Base-by-base conservation (phyloP, 2,888 invertebrate genomes). In the Iphiclides podalirius region DNA sequence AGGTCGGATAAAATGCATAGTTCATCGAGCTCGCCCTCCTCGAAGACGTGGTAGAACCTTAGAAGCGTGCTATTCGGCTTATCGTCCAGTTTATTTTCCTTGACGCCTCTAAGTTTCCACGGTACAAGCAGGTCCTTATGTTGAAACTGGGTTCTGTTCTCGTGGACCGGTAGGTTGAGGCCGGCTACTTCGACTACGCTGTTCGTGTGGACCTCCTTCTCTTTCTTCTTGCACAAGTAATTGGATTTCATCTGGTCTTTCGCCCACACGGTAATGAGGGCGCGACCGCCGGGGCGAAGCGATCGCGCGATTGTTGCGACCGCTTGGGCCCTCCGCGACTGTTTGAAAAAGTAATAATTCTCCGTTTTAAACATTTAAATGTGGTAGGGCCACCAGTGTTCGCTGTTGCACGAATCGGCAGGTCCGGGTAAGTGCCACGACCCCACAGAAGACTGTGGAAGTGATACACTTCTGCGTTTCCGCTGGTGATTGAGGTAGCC, bases 181-280 rank as follows among this genome's bases (percentile, higher is more conserved):
- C 79, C 77, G 2, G 61, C 74, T 0, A 73, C 68, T 0, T 73
- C 66, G 31, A 62, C 60, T 3, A 70, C 58, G 46, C 38, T 52
- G 9, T 59, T 23, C 1, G 51, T 52, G 2, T 41, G 41, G 26
- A 46, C 53, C 50, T 76, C 66, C 28, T 67, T 57, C 23, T 57
- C 58, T 63, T 49, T 49, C 16, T 38, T 43, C 12, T 83, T 70
- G 41, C 64, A 63, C 1, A 84, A 63, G 54, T 90, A 87, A 47
- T 80, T 89, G 35, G 93, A 90, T 53, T 86, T 91, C 1, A 90
- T 89, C 79, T 98, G 98, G 70, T 98, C 94, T 75, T 95, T 94
- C 0, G 99, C 97, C 99, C 99, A 99, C 0, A 98, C 99, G 58
- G 98, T 98, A 52, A 99, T 93, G 3, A 99, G 86, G 1, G 94